phyloP scores from a whole-genome alignment of 1,140 invertebrate species.

The Nephotettix cincticeps region DNA sequence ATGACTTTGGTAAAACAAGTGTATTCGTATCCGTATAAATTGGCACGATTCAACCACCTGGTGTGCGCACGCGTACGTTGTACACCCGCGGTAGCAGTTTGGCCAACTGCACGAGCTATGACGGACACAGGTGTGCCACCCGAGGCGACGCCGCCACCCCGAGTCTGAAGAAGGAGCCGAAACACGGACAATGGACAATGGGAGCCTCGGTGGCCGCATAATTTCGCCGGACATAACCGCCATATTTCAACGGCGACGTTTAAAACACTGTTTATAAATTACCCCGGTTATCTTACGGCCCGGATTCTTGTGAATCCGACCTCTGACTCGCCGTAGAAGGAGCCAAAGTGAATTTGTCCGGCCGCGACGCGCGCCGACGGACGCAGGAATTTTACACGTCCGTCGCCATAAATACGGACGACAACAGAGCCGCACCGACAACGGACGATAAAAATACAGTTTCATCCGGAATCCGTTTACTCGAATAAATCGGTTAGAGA shows the following conservation, averaged over 20 bases:
- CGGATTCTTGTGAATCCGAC: background rate
- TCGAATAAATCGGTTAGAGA: background rate
- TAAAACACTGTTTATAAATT: slow-evolving; percentile 10
- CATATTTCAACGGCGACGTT: slow-evolving; percentile 8
- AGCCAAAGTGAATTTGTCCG: slow-evolving; percentile 1
- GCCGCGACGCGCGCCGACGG: background rate
- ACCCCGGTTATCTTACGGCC: background rate
- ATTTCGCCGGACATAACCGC: background rate
- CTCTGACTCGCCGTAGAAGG: slow-evolving; percentile 5
- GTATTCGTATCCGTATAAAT: too few relatives aligned
- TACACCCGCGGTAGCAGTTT: too few relatives aligned
- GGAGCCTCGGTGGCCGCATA: background rate
- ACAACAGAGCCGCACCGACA: background rate
- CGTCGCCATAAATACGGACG: background rate
- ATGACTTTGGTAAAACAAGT: too few relatives aligned
- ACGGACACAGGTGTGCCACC: too few relatives aligned
- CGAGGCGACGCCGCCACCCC: too few relatives aligned
- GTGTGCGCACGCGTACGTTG: too few relatives aligned
- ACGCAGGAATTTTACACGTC: background rate
- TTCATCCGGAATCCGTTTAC: slow-evolving; percentile 4
- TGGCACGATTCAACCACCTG: too few relatives aligned
- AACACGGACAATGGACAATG: slow-evolving; percentile 5
- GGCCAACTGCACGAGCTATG: too few relatives aligned
- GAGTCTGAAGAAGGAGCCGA: background rate
- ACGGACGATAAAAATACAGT: background rate